phyloP scores from a whole-genome alignment of 2,888 invertebrate genomes.

The Drosophila paucipuncta region DNA sequence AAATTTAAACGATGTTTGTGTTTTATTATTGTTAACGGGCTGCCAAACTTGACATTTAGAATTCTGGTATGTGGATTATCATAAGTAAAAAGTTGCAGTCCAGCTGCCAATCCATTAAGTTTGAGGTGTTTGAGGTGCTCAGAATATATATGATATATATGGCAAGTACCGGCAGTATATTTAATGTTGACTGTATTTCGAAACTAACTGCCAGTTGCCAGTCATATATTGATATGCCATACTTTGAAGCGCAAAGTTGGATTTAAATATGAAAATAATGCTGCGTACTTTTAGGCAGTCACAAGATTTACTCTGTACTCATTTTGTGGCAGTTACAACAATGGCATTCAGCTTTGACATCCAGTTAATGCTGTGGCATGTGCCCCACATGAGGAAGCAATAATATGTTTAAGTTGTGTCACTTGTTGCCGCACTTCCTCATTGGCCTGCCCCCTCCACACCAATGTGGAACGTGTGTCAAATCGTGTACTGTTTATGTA shows the following conservation, averaged over 20 bases:
- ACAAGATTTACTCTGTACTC: rapidly evolving
- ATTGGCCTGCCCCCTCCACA: slow-evolving; percentile 47
- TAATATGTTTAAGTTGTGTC: slow-evolving; percentile 42
- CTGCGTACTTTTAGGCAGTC: slow-evolving; percentile 26
- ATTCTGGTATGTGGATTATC: too few species aligned
- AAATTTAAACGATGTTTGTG: neutral
- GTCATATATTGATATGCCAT: neutral
- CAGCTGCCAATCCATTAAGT: too few species aligned
- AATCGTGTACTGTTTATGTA: slow-evolving; percentile 50
- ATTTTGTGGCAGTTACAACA: slow-evolving; percentile 13
- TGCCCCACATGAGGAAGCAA: slow-evolving; percentile 66
- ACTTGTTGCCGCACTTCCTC: slow-evolving; percentile 65
- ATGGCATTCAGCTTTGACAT: slow-evolving; percentile 2
- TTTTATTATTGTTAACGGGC: neutral
- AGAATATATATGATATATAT: neutral
- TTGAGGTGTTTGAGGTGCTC: neutral
- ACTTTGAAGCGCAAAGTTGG: slow-evolving; percentile 13
- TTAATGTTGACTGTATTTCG: neutral
- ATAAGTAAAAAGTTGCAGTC: neutral
- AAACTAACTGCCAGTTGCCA: neutral
- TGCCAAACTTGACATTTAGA: too few species aligned
- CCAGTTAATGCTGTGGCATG: slow-evolving; percentile 57
- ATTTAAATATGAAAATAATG: neutral
- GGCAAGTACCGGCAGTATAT: neutral
- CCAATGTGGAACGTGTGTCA: slow-evolving; percentile 44